phyloP scores from a whole-genome alignment of 1,140 invertebrate species.

The Dendroctonus ponderosae region DNA sequence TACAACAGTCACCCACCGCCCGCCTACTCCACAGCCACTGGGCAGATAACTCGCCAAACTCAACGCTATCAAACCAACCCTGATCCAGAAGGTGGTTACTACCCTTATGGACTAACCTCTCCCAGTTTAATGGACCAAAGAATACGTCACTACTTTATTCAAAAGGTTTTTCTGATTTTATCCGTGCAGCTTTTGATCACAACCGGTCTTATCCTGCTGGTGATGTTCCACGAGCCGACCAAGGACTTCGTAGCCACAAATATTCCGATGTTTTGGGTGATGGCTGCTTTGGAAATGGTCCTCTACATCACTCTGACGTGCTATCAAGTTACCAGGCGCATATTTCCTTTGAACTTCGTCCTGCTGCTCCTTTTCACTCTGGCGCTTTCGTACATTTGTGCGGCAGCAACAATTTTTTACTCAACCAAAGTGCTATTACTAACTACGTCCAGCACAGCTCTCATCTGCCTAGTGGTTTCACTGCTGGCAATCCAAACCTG shows the following conservation, averaged over 20 bases:
- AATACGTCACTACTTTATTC: constrained; percentile 30
- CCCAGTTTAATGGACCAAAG: constrained; percentile 10
- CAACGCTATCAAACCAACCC: background rate
- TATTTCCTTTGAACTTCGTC: constrained; percentile 40
- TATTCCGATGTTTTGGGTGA: constrained; percentile 14
- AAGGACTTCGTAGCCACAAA: constrained; percentile 22
- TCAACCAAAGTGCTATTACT: constrained; percentile 23
- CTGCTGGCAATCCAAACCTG: constrained; percentile 38
- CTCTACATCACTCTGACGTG: constrained; percentile 30
- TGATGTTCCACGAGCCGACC: constrained; percentile 18
- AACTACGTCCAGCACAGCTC: constrained; percentile 30
- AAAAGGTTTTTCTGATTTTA: constrained; percentile 38
- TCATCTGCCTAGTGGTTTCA: constrained; percentile 32
- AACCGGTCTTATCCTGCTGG: constrained; percentile 24
- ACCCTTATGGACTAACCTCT: background rate
- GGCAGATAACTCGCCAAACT: background rate
- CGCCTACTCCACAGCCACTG: constrained; percentile 1
- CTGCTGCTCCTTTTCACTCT: constrained; percentile 37
- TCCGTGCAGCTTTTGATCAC: constrained; percentile 34
- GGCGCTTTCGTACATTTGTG: constrained; percentile 33
- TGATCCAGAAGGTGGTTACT: background rate
- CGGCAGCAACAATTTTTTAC: constrained; percentile 1
- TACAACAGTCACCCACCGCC: constrained; percentile 27
- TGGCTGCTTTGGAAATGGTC: constrained; percentile 7
- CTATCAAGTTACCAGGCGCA: constrained; percentile 22